A percentile compares a stretch with the other conserved stretches of the same genome.
Evolutionary conservation across 2,113 vertebrate species (phyloP).

Genomic region (Cyprinodon brontotheroides): DNA sequence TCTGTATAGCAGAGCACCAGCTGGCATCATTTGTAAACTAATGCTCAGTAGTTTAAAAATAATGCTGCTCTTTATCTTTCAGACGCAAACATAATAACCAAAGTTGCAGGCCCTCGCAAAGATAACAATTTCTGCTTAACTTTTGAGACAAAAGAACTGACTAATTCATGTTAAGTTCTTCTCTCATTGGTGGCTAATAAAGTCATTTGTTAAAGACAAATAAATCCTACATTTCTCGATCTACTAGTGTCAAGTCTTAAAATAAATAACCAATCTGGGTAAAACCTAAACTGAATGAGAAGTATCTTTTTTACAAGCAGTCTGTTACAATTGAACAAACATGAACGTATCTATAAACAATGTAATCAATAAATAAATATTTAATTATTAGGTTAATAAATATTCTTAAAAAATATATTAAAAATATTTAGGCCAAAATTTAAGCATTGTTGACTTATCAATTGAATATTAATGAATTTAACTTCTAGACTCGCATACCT

Average conservation of each 20-base stretch:
- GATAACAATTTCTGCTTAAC: not conserved
- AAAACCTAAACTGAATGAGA: not conserved
- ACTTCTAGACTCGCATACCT: no score
- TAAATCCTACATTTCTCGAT: no score
- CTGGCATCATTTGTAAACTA: slow-evolving; percentile 22
- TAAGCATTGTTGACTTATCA: no score
- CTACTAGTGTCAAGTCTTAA: not conserved
- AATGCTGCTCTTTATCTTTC: slow-evolving; percentile 1
- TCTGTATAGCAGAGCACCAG: slow-evolving; percentile 21
- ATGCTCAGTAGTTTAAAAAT: slow-evolving; percentile 4
- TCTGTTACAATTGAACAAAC: not conserved
- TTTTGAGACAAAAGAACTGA: not conserved
- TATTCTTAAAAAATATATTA: not conserved
- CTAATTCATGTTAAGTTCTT: not conserved
- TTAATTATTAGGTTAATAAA: not conserved
- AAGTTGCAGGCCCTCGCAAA: not conserved
- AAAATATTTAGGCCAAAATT: not conserved
- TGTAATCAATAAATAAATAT: not conserved
- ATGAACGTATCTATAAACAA: not conserved
- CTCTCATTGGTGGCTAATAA: no score
- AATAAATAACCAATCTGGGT: not conserved
- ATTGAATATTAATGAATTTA: no score
- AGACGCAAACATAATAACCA: slow-evolving; percentile 1
- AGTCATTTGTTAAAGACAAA: no score
- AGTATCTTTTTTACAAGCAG: not conserved